Evolutionary conservation across 2,113 vertebrate species (phyloP), one percentile per base, ranked within the genome.

Genomic region (Geococcyx californianus): DNA sequence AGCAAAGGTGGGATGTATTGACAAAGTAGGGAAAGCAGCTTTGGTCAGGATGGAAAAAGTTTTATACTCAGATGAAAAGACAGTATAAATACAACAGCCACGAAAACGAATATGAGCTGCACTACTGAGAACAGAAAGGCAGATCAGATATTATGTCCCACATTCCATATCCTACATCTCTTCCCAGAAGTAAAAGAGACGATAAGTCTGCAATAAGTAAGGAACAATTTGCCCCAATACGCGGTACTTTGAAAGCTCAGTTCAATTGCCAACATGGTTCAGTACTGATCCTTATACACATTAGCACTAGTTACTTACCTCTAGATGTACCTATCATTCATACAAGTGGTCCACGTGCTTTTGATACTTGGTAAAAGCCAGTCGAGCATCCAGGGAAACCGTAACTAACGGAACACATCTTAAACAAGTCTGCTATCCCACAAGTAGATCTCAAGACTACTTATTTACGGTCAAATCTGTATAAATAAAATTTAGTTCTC

Each of bases 161-260:
- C 42, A 49, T 77, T 68, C 80, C 59, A 55, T 8, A 47, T 13
- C 34, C 18, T 42, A 68, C 40, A 64, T 38, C 72, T 82, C 13
- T 3, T 85, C 62, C 76, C 54, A 82, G 60, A 90, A 86, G 33
- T 38, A 60, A 63, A 3, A 59, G 40, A 67, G 26, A 76, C 58
- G 68, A 45, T 76, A 94, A 91, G 68, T 73, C 72, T 80, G 40
- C 52, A 69, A 10, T 83, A 89, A 79, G n/a, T 60, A 33, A 38
- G 34, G 29, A 80, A 66, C 10, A 1, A 44, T 86, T 89, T 93
- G 10, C 40, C 49, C 54, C 63, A 63, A 31, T 75, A 10, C 40
- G 47, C 3, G 45, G 60, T 34, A 70, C 26, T 70, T n/a, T 67
- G 62, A 78, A 91, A 82, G 36, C 51, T 74, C 66, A 91, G 89